Evolutionary conservation across 1,140 invertebrate genomes (phyloP).

Genomic region (Drosophila parabipectinata): DNA sequence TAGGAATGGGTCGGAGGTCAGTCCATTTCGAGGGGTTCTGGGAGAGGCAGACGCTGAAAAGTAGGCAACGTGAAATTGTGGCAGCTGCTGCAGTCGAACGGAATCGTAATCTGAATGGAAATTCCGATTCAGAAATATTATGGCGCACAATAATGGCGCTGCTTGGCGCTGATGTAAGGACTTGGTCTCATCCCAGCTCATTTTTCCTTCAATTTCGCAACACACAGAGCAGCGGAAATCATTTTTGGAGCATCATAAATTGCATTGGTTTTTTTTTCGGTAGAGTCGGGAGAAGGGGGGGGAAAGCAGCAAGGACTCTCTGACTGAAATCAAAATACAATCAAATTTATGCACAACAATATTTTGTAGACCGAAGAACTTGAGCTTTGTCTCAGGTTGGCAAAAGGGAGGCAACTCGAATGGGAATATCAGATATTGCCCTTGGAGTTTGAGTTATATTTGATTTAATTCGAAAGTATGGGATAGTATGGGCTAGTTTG

Average conservation of each 20-base stretch:
- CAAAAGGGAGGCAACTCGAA: neutral
- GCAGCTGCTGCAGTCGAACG: slow-evolving; percentile 17
- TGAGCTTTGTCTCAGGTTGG: slow-evolving; percentile 21
- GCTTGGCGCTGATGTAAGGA: neutral
- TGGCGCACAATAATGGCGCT: slow-evolving; percentile 26
- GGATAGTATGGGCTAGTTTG: neutral
- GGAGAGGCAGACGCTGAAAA: no score
- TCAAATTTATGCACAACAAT: slow-evolving; percentile 56
- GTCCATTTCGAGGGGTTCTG: no score
- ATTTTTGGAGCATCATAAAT: slow-evolving; percentile 53
- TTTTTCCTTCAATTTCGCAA: slow-evolving; percentile 14
- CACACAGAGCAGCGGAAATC: slow-evolving; percentile 31
- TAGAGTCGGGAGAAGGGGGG: neutral
- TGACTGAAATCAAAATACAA: slow-evolving; percentile 50
- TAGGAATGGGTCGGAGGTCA: no score
- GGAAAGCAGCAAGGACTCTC: neutral
- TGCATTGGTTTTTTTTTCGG: slow-evolving; percentile 20
- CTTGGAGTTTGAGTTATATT: neutral
- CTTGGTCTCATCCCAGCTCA: slow-evolving; percentile 14
- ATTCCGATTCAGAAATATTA: slow-evolving; percentile 20
- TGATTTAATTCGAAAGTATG: neutral
- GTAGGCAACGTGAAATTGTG: slow-evolving; percentile 11
- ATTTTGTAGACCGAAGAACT: slow-evolving; percentile 33
- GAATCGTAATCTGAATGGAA: slow-evolving; percentile 24
- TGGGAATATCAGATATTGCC: neutral